phyloP scores from a whole-genome alignment of 1,140 invertebrate genomes.

The Magallana gigas region DNA sequence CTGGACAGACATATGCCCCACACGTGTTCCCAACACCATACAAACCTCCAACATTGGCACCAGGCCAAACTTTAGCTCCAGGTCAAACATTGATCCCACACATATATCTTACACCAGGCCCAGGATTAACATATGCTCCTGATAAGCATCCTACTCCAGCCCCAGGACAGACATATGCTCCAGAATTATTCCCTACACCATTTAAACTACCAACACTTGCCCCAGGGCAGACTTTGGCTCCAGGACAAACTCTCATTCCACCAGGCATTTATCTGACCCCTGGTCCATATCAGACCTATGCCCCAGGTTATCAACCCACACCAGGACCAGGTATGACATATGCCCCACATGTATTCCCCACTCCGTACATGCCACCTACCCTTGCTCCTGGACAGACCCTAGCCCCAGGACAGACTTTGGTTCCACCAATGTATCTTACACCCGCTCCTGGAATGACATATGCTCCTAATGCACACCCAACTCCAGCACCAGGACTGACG shows the following conservation, averaged over 20 bases:
- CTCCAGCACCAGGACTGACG: constrained; percentile 6
- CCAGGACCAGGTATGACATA: constrained; percentile 52
- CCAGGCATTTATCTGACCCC: constrained; percentile 54
- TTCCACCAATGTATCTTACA: constrained; percentile 40
- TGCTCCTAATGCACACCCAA: constrained; percentile 15
- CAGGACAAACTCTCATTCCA: constrained; percentile 57
- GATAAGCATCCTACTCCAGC: constrained; percentile 50
- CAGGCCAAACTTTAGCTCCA: constrained; percentile 53
- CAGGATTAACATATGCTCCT: constrained; percentile 58
- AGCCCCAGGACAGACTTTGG: constrained; percentile 43
- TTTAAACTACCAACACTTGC: constrained; percentile 56
- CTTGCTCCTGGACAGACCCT: constrained; percentile 52
- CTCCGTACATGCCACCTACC: constrained; percentile 48
- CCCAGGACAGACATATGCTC: constrained; percentile 67
- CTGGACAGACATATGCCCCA: constrained; percentile 47
- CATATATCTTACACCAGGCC: constrained; percentile 52
- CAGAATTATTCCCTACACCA: constrained; percentile 55
- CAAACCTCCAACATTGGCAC: constrained; percentile 42
- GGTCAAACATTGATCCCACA: constrained; percentile 44
- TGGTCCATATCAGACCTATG: constrained; percentile 47
- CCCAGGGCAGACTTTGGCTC: constrained; percentile 58
- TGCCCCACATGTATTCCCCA: constrained; percentile 47
- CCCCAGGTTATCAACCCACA: constrained; percentile 44
- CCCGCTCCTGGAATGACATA: constrained; percentile 33
- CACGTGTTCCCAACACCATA: constrained; percentile 54